A percentile compares a stretch with the other conserved stretches of the same genome.
These are phyloP conservation scores for Chiroxiphia lanceolata DNA, from an alignment of 2,797 vertebrate genomes.

Conservation along the genomic window DNA sequence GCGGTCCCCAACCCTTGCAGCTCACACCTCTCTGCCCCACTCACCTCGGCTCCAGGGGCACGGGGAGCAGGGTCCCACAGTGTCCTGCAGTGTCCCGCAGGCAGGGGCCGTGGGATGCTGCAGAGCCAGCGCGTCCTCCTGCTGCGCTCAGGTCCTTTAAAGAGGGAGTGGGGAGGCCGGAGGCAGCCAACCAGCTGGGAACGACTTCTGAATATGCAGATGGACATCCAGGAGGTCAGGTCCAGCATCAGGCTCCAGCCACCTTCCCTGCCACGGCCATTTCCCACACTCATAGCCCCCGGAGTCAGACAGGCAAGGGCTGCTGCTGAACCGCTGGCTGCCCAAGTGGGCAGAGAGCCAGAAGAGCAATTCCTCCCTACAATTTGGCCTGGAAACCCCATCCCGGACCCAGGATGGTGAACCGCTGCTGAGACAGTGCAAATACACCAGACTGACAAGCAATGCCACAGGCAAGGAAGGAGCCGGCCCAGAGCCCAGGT, in stretches of 20 bases:
- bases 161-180: conserved; percentile 36
- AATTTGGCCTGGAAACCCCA: not conserved
- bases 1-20: fast-evolving
- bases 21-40: not conserved
- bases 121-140: not conserved
- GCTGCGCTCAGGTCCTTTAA: conserved; percentile 18
- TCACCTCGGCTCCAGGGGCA: not conserved
- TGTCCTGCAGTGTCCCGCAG: not conserved
- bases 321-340: not conserved
- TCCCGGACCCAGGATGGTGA: not conserved
- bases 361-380: not conserved
- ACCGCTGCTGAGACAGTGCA: not conserved
- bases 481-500: fast-evolving
- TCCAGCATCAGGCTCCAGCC: not conserved
- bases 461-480: not conserved
- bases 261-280: not conserved
- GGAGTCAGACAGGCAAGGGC: not conserved
- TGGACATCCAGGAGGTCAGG: conserved; percentile 27
- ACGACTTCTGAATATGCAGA: conserved; percentile 77
- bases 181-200: conserved; percentile 69
- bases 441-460: not conserved
- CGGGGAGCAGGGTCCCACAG: not conserved
- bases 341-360: not conserved
- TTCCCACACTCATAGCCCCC: fast-evolving
- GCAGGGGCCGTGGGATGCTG: not conserved